Conservation (phyloP, 2,888 invertebrate genomes). For the Digitonthophagus gazella region DNA sequence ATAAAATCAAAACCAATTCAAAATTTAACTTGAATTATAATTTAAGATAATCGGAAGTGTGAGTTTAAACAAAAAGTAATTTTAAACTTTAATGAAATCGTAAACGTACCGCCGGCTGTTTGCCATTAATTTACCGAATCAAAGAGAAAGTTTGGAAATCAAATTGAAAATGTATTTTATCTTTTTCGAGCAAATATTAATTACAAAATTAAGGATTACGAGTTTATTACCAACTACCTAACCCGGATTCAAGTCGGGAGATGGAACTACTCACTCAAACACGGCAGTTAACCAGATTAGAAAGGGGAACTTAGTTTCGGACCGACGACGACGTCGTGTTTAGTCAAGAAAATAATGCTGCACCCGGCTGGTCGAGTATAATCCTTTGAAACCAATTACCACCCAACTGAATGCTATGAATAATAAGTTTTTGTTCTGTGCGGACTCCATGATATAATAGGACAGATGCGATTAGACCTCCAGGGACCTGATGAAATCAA, state of each 20-base stretch:
- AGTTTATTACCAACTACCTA: background rate
- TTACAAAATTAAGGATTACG: background rate
- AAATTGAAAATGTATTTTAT: background rate
- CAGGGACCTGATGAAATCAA: background rate
- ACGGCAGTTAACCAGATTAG: constrained; percentile 3
- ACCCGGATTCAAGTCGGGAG: background rate
- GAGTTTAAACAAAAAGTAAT: background rate
- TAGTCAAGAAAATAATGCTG: constrained; percentile 15
- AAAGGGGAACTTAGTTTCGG: constrained; percentile 7
- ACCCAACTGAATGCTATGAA: constrained; percentile 17
- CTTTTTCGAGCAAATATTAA: background rate
- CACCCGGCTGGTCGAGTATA: constrained; percentile 2
- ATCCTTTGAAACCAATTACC: constrained; percentile 20
- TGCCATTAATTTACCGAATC: background rate
- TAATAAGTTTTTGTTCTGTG: constrained; percentile 13
- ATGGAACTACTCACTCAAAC: background rate
- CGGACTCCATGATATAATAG: constrained; percentile 7
- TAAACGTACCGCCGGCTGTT: background rate
- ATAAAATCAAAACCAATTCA: too few relatives aligned
- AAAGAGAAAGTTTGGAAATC: background rate
- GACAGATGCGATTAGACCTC: background rate
- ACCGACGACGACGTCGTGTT: background rate
- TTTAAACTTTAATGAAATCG: background rate
- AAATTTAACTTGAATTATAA: background rate
- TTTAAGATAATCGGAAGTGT: too few relatives aligned